Evolutionary conservation across 2,888 invertebrate species (phyloP).

Genomic region (Drosophila macrothrix): DNA sequence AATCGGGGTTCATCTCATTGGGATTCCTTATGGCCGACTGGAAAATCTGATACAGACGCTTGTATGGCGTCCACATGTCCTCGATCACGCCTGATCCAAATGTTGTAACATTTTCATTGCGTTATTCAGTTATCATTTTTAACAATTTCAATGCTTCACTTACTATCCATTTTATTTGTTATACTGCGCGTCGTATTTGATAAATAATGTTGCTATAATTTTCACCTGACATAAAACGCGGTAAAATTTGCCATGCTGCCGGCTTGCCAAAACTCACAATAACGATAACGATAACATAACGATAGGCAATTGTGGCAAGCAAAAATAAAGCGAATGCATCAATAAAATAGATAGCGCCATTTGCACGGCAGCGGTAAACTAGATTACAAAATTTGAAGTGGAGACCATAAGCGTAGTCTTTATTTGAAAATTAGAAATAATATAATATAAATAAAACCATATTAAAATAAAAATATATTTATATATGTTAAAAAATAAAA

Average conservation of each 20-base stretch:
- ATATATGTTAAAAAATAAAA: neutral
- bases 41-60: constrained; percentile 90
- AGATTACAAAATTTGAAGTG: neutral
- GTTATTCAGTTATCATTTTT: neutral
- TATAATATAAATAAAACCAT: neutral
- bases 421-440: neutral
- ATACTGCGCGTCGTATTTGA: neutral
- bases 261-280: constrained; percentile 28
- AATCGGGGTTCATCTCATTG: constrained; percentile 86
- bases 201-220: neutral
- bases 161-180: constrained; percentile 45
- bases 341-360: neutral
- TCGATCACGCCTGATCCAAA: constrained; percentile 84
- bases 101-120: neutral
- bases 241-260: constrained; percentile 35
- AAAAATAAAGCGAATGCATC: neutral
- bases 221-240: constrained; percentile 42
- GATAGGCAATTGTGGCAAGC: constrained; percentile 3
- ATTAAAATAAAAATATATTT: neutral
- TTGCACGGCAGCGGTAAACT: neutral
- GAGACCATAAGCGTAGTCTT: too few species aligned
- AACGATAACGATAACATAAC: constrained; percentile 13
- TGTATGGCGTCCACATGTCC: constrained; percentile 94
- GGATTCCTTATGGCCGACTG: constrained; percentile 89
- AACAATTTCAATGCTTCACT: neutral